Conservation (phyloP, 2,888 invertebrate species). For the Drosophila tanythrix region DNA sequence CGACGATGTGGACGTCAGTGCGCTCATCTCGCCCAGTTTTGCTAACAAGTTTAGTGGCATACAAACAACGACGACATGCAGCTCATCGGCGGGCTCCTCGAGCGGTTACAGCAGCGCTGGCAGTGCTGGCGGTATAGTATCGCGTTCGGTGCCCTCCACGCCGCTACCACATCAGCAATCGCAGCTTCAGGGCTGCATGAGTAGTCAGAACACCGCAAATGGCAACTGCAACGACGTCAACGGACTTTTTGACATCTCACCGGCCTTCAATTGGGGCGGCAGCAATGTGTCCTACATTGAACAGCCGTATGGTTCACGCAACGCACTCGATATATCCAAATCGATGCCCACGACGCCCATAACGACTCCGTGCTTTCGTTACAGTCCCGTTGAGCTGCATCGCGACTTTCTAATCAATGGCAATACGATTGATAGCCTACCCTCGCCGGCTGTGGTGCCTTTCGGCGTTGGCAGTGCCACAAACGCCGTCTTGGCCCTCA, state of each 20-base stretch:
- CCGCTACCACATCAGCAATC: constrained; percentile 86
- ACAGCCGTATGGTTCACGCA: constrained; percentile 58
- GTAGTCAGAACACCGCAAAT: constrained; percentile 30
- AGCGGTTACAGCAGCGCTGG: constrained; percentile 81
- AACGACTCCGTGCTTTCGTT: constrained; percentile 86
- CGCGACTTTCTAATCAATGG: constrained; percentile 88
- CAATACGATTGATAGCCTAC: constrained; percentile 86
- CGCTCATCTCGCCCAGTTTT: constrained; percentile 81
- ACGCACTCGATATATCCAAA: constrained; percentile 87
- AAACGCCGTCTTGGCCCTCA: constrained; percentile 50
- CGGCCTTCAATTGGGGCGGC: constrained; percentile 54
- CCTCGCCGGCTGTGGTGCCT: constrained; percentile 66
- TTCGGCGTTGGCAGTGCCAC: constrained; percentile 44
- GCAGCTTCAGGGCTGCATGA: constrained; percentile 40
- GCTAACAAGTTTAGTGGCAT: constrained; percentile 75
- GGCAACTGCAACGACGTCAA: constrained; percentile 47
- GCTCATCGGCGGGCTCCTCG: constrained; percentile 81
- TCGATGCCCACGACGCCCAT: constrained; percentile 92
- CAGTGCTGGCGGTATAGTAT: constrained; percentile 84
- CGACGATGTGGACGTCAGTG: constrained; percentile 77
- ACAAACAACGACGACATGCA: constrained; percentile 75
- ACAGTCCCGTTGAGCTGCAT: constrained; percentile 85
- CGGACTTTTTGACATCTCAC: constrained; percentile 62
- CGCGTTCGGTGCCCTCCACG: constrained; percentile 90
- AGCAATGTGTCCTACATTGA: constrained; percentile 40